These are phyloP conservation scores for Ciconia maguari DNA, from an alignment of 2,113 vertebrate species.

Conservation along the genomic window DNA sequence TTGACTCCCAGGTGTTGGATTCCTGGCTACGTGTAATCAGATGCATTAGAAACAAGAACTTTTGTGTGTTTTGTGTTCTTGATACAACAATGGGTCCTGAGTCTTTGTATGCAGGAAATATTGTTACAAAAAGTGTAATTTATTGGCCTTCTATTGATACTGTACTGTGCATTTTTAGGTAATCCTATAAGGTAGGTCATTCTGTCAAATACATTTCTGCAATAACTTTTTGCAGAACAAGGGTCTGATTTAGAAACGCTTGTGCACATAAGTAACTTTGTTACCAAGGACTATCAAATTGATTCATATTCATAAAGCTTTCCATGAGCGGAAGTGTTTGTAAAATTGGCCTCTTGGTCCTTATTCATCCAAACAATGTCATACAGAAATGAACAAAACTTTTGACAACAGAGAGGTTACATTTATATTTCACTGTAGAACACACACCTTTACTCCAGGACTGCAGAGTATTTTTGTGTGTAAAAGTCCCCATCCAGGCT, in stretches of 20 bases:
- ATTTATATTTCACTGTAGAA: neutral
- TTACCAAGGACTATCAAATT: neutral
- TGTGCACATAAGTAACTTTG: neutral
- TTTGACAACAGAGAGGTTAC: neutral
- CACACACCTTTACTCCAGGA: neutral
- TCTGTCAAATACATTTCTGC: neutral
- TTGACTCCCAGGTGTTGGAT: accelerated
- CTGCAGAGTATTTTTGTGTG: neutral
- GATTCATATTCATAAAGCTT: neutral
- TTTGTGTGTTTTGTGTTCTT: neutral
- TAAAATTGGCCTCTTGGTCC: neutral
- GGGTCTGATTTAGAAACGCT: neutral
- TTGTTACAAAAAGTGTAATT: neutral
- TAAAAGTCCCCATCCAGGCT: neutral
- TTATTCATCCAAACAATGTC: neutral
- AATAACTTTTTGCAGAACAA: neutral
- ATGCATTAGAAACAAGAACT: neutral
- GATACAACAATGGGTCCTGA: neutral
- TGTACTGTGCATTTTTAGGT: neutral
- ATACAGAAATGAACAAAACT: neutral
- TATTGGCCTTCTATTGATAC: neutral
- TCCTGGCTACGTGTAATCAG: neutral
- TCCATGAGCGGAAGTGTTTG: neutral
- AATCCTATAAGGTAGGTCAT: neutral
- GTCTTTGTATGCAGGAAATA: neutral